phyloP scores from a whole-genome alignment of 2,888 invertebrate species.

The Petrolisthes manimaculis region DNA sequence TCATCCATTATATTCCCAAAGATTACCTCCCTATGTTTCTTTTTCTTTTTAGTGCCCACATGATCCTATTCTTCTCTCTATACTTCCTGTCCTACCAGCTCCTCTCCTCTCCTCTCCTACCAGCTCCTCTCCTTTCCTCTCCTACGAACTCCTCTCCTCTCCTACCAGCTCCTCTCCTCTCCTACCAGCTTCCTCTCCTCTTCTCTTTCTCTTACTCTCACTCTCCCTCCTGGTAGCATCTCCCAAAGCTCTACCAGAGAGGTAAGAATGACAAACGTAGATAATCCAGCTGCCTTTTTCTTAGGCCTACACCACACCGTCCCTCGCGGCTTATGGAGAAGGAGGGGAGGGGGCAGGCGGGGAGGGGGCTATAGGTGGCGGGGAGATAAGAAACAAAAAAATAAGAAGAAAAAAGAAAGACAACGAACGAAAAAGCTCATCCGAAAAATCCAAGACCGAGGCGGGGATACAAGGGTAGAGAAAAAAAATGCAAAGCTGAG shows the following conservation, averaged over 20 bases:
- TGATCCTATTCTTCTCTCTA: not conserved
- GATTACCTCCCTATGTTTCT: too few species aligned
- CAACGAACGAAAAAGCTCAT: not conserved
- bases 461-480: not conserved
- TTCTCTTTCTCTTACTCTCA: not conserved
- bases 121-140: not conserved
- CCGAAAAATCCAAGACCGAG: not conserved
- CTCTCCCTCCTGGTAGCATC: not conserved
- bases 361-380: not conserved
- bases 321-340: not conserved
- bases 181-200: not conserved
- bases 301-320: constrained; percentile 6
- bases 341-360: constrained; percentile 5
- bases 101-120: not conserved
- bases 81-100: not conserved
- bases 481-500: not conserved
- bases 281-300: constrained; percentile 21
- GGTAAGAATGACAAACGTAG: constrained; percentile 25
- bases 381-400: not conserved
- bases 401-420: not conserved
- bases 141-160: not conserved
- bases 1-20: too few species aligned
- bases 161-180: not conserved
- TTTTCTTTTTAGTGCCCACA: too few species aligned
- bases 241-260: not conserved